Evolutionary conservation across 2,888 invertebrate genomes (phyloP).

Genomic region (Notodonta ziczac): DNA sequence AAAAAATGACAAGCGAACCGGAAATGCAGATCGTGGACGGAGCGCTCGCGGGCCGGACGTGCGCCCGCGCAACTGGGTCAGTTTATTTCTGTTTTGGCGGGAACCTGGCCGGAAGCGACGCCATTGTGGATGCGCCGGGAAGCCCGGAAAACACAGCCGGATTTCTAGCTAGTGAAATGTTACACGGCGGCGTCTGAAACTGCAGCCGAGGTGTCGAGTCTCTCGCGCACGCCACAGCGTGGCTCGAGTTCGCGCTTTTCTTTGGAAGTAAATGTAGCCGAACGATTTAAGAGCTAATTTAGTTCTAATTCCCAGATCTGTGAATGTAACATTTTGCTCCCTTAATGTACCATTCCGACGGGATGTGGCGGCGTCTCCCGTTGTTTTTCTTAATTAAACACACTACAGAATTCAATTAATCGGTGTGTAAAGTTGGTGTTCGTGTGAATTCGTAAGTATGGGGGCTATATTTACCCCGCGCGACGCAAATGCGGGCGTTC

Average conservation of each 20-base stretch:
- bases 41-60: constrained; percentile 70
- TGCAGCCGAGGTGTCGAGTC: constrained; percentile 62
- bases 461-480: constrained; percentile 63
- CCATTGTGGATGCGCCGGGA: constrained; percentile 81
- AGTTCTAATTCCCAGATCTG: constrained; percentile 52
- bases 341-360: constrained; percentile 50
- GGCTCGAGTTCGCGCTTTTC: constrained; percentile 57
- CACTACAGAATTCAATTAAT: constrained; percentile 45
- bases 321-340: constrained; percentile 55
- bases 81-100: constrained; percentile 84
- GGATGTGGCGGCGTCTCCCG: constrained; percentile 51
- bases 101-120: constrained; percentile 82
- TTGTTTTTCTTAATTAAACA: constrained; percentile 51
- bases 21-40: constrained; percentile 78
- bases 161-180: constrained; percentile 81
- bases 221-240: constrained; percentile 45
- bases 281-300: constrained; percentile 57
- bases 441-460: constrained; percentile 68
- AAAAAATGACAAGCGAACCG: constrained; percentile 80
- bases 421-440: constrained; percentile 50
- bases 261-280: constrained; percentile 65
- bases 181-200: constrained; percentile 60
- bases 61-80: constrained; percentile 80
- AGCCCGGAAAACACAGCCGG: constrained; percentile 80
- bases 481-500: constrained; percentile 72